Percentiles rank a stretch among this genome's conserved stretches.
Conservation (phyloP, 2,797 vertebrate genomes). For the Chelon labrosus region DNA sequence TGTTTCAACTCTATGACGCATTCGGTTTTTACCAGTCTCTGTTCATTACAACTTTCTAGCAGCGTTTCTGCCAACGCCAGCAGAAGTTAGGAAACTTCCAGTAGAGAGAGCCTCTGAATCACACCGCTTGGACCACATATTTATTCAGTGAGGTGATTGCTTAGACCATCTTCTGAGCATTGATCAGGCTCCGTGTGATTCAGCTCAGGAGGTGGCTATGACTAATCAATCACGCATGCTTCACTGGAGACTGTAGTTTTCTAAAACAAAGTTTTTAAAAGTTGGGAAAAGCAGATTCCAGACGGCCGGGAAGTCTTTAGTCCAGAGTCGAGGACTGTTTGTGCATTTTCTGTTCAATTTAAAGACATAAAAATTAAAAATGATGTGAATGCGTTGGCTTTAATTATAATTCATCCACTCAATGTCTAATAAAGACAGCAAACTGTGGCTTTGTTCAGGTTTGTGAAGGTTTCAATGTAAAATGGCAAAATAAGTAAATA, state of each 20-base stretch:
- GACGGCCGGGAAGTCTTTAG: no score
- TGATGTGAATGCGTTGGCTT: background rate
- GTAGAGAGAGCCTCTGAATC: background rate
- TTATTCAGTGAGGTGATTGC: background rate
- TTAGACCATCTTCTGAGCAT: conserved; percentile 5
- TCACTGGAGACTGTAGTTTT: no score
- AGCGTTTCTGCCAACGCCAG: background rate
- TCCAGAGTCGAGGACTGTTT: no score
- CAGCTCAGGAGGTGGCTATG: background rate
- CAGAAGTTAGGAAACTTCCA: background rate
- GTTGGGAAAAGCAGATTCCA: background rate
- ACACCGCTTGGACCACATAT: background rate
- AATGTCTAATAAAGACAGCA: background rate
- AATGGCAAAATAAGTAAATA: conserved; percentile 10
- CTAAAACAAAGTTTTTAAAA: background rate
- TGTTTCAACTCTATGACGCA: background rate
- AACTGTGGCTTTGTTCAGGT: background rate
- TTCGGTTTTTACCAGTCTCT: background rate
- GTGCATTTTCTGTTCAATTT: no score
- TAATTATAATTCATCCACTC: background rate
- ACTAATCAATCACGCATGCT: conserved; percentile 10
- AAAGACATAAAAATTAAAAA: background rate
- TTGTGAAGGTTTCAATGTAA: conserved; percentile 10
- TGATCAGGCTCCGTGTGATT: conserved; percentile 7
- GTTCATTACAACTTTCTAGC: no score